These are phyloP conservation scores for Drosophila funebris DNA, from an alignment of 1,140 invertebrate genomes.

Conservation along the genomic window DNA sequence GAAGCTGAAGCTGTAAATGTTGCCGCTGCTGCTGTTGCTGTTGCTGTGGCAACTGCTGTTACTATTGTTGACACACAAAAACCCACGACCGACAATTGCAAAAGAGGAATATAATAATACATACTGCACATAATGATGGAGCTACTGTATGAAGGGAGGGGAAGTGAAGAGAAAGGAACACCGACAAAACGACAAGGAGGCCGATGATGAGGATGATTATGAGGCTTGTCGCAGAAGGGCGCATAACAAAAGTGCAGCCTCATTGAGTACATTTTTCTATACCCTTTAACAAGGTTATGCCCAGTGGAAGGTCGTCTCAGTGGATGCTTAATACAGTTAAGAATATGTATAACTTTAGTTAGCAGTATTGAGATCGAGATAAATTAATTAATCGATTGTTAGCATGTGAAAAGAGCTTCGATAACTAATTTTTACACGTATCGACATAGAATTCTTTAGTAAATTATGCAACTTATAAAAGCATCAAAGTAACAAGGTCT, in stretches of 20 bases:
- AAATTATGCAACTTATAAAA: no score
- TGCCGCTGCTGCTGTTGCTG: constrained; percentile 22
- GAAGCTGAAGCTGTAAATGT: constrained; percentile 40
- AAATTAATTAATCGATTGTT: no score
- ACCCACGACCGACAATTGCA: constrained; percentile 62
- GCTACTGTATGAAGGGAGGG: constrained; percentile 10
- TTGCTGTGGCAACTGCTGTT: constrained; percentile 17
- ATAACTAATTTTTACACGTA: no score
- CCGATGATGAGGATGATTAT: constrained; percentile 41
- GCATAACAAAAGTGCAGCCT: constrained; percentile 34
- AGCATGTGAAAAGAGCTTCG: no score
- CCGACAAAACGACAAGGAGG: constrained; percentile 20
- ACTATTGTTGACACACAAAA: constrained; percentile 67
- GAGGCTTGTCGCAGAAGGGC: constrained; percentile 40
- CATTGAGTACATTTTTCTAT: constrained; percentile 34
- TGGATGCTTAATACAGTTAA: not conserved
- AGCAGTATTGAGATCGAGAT: no score
- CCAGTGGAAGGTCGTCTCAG: not conserved
- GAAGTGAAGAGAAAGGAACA: not conserved
- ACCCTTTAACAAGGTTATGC: not conserved
- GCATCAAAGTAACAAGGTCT: no score
- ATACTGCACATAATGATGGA: constrained; percentile 47
- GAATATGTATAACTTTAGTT: not conserved
- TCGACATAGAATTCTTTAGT: no score
- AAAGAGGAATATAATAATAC: constrained; percentile 59